A percentile compares a stretch with the other conserved stretches of the same genome.
Conservation (phyloP, 2,113 vertebrate genomes). For the Setophaga petechia region DNA sequence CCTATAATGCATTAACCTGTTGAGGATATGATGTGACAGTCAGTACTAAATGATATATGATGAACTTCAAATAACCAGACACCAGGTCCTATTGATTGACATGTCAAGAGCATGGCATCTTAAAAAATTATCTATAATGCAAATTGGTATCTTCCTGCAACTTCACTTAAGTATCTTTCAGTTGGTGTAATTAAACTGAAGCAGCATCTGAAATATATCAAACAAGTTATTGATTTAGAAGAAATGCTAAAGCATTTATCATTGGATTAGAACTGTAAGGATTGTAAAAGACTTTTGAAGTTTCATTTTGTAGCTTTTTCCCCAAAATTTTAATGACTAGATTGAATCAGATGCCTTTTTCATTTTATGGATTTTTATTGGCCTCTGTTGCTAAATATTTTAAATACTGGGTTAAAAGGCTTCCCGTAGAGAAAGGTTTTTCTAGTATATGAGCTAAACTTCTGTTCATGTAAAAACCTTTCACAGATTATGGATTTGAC, state of each 20-base stretch:
- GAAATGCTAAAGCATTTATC: neutral
- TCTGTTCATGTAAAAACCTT: neutral
- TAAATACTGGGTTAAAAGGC: neutral
- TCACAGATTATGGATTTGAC: neutral
- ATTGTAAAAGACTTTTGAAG: neutral
- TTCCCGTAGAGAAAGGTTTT: neutral
- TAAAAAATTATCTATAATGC: slow-evolving; percentile 40
- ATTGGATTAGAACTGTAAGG: neutral
- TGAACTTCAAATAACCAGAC: slow-evolving; percentile 54
- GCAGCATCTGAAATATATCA: slow-evolving; percentile 54
- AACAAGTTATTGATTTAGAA: slow-evolving; percentile 8
- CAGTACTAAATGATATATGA: slow-evolving; percentile 61
- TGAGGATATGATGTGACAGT: slow-evolving; percentile 7
- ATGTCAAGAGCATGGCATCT: neutral
- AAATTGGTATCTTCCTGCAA: slow-evolving; percentile 62
- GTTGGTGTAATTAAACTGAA: slow-evolving; percentile 61
- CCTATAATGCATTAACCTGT: slow-evolving; percentile 2
- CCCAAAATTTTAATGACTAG: neutral
- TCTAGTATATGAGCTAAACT: neutral
- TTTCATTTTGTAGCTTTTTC: neutral
- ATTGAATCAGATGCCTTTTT: neutral
- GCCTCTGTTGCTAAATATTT: neutral
- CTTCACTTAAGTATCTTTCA: slow-evolving; percentile 60
- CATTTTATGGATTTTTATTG: slow-evolving; percentile 14
- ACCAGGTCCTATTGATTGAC: slow-evolving; percentile 57